Base-by-base conservation (phyloP, 2,888 invertebrate species). In the Phalera bucephala region DNA sequence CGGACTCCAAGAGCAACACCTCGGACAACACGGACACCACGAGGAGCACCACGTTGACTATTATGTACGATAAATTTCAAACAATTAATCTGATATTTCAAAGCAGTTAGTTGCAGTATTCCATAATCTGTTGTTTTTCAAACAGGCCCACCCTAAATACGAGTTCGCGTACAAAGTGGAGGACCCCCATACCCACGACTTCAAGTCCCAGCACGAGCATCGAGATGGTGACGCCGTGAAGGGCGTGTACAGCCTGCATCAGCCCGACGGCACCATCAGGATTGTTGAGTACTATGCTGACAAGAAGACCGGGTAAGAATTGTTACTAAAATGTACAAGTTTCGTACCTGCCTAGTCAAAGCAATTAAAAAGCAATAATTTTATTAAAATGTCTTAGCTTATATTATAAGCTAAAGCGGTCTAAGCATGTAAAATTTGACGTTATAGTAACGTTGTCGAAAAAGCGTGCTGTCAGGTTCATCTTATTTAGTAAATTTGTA, bases 121-220 rank as follows among this genome's bases (percentile, higher is more conserved):
- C 2, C 7, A 12, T 7, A 13, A 25, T 23, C 6, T 25, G 5
- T 12, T 8, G 2, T 12, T 25, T 25, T 12, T 11, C 6, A 3
- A 8, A 26, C 19, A 19, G 19, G 29, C 29, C 2, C 29, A 40
- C 25, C 47, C 51, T 1, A 52, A 48, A 21, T 52, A 48, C 28
- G 80, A 77, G 33, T 85, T 84, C 43, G 82, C 82, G 34, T 60
- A 60, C 42, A 49, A 53, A 15, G 90, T 88, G 23, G 79, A 84
- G 45, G 91, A 91, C 49, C 81, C 80, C 1, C 88, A 91, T 50
- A 91, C 91, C 13, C 91, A 90, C 9, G 91, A 91, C 72, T 79
- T 86, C 63, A 91, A 91, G 67, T 78, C 82, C 45, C 91, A 91
- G 65, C 28, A 40, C 9, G 29, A 30, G 20, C 33, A 36, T 9